Evolutionary conservation across 2,113 vertebrate genomes (phyloP), one percentile per base, ranked within the genome.

Genomic region (Silurus asotus): DNA sequence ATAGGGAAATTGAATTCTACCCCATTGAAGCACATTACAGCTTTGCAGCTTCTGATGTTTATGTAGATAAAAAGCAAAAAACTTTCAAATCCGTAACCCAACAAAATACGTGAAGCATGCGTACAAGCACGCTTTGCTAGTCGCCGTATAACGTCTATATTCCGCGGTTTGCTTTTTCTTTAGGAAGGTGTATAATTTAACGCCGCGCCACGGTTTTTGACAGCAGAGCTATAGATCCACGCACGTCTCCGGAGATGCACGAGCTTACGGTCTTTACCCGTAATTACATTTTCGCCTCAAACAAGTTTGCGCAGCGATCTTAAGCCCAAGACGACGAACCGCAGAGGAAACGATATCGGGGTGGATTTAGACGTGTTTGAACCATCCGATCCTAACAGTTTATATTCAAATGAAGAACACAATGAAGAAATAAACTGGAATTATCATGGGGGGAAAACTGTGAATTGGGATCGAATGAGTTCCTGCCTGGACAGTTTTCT

Each of bases 271-370:
- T 64, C 77, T 82, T 64, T 59, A 76, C 75, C 49, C 75, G 53
- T 88, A 85, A 85, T 88, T 82, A 85, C 53, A 82, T 69, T 69
- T 51, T 81, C 85, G 77, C 64, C 78, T 56, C 25, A 85, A 61
- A 85, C 59, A 75, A 81, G 77, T 79, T 53, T 19, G 20, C 37
- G 83, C 83, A 65, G 72, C 84, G 77, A 88, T 83, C 83, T 85
- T 88, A 59, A 84, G 48, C 87, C 55, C 51, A 25, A 81, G 53
- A 74, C 56, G 64, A 74, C 45, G 19, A 49, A 74, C 45, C 65
- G 19, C 75, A 9, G 69, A 59, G 81, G 45, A 83, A 69, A 49
- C 59, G 23, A 59, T 17, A 78, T 64, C 45, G 58, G 37, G 23
- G 6, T 19, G 25, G n/a, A 67, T 64, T 37, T 37, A 37, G 37